A percentile compares a stretch with the other conserved stretches of the same genome.
Evolutionary conservation across 2,888 invertebrate genomes (phyloP).

Genomic region (Micoletzkya japonica): DNA sequence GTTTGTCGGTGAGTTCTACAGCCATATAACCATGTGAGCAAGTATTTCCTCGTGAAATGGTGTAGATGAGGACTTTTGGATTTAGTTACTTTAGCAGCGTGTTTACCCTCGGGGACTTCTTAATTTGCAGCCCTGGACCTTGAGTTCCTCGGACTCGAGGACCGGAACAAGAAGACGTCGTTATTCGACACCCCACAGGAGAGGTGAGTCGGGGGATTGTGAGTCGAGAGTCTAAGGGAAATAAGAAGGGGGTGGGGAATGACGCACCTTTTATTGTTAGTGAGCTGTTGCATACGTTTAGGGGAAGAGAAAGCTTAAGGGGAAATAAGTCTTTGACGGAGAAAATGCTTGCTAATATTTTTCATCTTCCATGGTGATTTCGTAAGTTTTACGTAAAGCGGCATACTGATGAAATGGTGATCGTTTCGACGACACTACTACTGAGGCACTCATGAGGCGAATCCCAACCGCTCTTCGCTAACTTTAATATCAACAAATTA

Average conservation of each 20-base stretch:
- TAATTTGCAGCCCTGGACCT: constrained; percentile 16
- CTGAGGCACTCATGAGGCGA: too few relatives aligned
- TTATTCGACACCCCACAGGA: constrained; percentile 29
- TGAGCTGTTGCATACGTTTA: not conserved
- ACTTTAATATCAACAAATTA: too few relatives aligned
- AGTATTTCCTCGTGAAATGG: not conserved
- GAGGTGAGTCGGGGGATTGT: constrained; percentile 20
- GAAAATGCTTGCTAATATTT: too few relatives aligned
- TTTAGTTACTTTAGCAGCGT: not conserved
- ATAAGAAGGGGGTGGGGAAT: too few relatives aligned
- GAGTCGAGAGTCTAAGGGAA: too few relatives aligned
- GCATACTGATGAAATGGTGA: too few relatives aligned
- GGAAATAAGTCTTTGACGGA: not conserved
- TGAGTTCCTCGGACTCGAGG: constrained; percentile 30
- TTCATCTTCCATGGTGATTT: too few relatives aligned
- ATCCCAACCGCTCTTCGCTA: too few relatives aligned
- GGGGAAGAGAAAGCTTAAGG: not conserved
- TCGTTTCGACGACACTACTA: too few relatives aligned
- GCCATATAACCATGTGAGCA: not conserved
- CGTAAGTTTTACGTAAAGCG: too few relatives aligned
- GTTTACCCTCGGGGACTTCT: not conserved
- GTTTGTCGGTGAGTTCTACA: constrained; percentile 18
- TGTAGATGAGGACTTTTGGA: not conserved
- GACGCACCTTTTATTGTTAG: not conserved
- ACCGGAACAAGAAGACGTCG: constrained; percentile 12